Conservation (phyloP, 2,797 vertebrate genomes). For the Novumbra hubbsi region DNA sequence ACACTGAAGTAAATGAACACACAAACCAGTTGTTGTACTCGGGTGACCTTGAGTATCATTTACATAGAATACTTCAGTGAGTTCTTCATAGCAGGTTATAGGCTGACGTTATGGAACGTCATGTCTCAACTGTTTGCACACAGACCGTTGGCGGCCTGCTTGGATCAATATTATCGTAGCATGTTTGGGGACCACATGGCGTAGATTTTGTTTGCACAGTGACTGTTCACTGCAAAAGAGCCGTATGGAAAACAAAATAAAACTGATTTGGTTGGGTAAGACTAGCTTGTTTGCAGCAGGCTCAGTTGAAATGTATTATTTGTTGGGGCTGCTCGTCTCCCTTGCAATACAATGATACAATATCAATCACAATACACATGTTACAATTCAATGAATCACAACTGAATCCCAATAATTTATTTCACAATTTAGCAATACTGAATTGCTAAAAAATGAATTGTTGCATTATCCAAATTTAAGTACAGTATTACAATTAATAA, state of each 20-base stretch:
- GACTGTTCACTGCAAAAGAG: neutral
- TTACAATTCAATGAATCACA: too few species aligned
- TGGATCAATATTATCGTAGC: neutral
- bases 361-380: too few species aligned
- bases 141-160: neutral
- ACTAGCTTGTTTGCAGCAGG: neutral
- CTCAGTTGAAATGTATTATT: neutral
- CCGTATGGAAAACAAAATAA: neutral
- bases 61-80: neutral
- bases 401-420: too few species aligned
- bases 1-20: constrained; percentile 34
- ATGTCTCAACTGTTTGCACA: neutral
- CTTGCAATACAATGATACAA: too few species aligned
- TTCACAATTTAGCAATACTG: too few species aligned
- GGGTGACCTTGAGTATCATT: neutral
- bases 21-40: neutral
- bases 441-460: too few species aligned
- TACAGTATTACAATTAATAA: too few species aligned
- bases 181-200: neutral
- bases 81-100: neutral
- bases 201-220: neutral
- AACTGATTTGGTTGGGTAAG: neutral
- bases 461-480: too few species aligned
- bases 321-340: neutral
- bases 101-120: neutral